Conservation (phyloP, 2,888 invertebrate species). For the Seira sanloemensis region DNA sequence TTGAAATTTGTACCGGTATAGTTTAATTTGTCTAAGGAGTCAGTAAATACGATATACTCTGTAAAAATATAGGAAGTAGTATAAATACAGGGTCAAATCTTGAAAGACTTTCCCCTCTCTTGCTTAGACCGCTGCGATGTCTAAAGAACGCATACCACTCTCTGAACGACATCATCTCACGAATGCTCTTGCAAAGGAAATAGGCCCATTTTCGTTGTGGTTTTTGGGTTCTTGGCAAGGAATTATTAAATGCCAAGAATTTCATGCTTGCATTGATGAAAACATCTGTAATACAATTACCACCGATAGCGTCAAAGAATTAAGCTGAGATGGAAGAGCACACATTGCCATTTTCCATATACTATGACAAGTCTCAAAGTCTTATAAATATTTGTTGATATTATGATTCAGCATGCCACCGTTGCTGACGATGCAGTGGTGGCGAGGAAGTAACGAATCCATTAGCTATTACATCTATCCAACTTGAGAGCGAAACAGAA, state of each 20-base stretch:
- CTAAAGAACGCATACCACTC: too few species aligned
- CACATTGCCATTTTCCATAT: not conserved
- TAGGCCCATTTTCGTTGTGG: slow-evolving; percentile 49
- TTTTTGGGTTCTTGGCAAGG: slow-evolving; percentile 38
- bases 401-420: not conserved
- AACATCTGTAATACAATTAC: slow-evolving; percentile 49
- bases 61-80: too few species aligned
- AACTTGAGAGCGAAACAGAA: too few species aligned
- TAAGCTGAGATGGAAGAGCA: not conserved
- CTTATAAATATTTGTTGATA: not conserved
- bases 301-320: slow-evolving; percentile 20
- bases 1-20: too few species aligned
- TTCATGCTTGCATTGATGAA: slow-evolving; percentile 49
- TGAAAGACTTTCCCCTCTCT: too few species aligned
- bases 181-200: not conserved
- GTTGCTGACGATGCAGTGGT: not conserved
- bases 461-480: too few species aligned
- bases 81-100: too few species aligned
- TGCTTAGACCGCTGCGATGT: too few species aligned
- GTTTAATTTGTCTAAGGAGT: too few species aligned
- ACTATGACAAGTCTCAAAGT: not conserved
- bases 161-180: too few species aligned
- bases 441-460: slow-evolving; percentile 20
- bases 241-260: slow-evolving; percentile 46
- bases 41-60: too few species aligned